Base-by-base conservation (phyloP, 1,140 invertebrate genomes). In the Hyposmocoma kahamanoa region DNA sequence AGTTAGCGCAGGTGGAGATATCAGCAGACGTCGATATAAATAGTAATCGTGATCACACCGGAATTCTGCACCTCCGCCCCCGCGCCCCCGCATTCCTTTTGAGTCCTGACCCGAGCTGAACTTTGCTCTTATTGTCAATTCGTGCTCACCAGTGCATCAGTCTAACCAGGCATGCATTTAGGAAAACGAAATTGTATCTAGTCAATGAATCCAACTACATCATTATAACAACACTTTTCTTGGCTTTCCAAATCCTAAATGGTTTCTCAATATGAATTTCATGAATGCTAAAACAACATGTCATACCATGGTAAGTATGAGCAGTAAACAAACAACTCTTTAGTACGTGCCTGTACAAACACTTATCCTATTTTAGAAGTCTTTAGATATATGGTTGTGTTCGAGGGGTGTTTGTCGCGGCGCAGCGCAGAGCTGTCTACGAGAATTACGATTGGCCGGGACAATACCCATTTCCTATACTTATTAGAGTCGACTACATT, bases 71-170 rank as follows among this genome's bases (percentile, higher is more conserved):
- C 61, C 64, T 61, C 57, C 58, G 57, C 66, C 70, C 64, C 69
- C 70, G 62, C 65, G 56, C 68, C 71, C 65, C 53, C 42, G 62
- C 75, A 82, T 82, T 81, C 75, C 78, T 73, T 57, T 57, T 47
- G 55, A 74, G 73, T 81, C 75, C 81, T 76, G 81, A 82, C 75
- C 78, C 65, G 59, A 50, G 65, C 65, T 84, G 78, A 82, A 83
- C 81, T 83, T 80, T 84, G 75, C 76, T 81, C 81, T 83, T 77
- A 82, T 82, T 84, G 81, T 81, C 74, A 76, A 79, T 73, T 79
- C 73, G 77, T 81, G 73, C 72, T 73, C 68, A 68, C 61, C 70
- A 56, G 65, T 78, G 76, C 73, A 72, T 80, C 72, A 61, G 58
- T 65, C 42, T 17, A 36, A 17, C 15, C 32, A 36, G 32, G 18